Evolutionary conservation across 1,140 invertebrate genomes (phyloP).

Genomic region (Ephestia elutella): DNA sequence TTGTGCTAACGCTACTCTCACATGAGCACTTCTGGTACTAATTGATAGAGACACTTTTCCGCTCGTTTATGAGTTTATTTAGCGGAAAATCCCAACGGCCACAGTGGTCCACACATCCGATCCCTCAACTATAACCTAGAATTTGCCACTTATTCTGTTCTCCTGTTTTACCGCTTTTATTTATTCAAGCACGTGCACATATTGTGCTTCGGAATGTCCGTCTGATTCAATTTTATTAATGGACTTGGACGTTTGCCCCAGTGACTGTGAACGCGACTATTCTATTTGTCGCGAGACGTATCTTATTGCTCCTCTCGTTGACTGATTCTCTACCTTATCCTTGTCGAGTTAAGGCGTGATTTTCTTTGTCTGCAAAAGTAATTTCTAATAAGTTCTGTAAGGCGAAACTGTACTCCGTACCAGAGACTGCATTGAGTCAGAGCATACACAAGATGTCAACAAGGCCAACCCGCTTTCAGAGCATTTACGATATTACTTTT

Average conservation of each 20-base stretch:
- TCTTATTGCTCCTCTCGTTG: constrained; percentile 33
- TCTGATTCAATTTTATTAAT: constrained; percentile 74
- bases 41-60: constrained; percentile 27
- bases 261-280: constrained; percentile 63
- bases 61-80: constrained; percentile 23
- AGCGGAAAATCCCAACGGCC: constrained; percentile 8
- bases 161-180: constrained; percentile 34
- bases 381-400: constrained; percentile 34
- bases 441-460: constrained; percentile 54
- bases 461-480: constrained; percentile 47
- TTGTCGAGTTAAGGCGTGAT: constrained; percentile 30
- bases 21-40: constrained; percentile 22
- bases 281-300: constrained; percentile 61
- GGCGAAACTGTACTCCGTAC: constrained; percentile 22
- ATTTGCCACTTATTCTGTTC: background rate
- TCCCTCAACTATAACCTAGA: background rate
- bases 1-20: background rate
- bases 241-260: constrained; percentile 71
- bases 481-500: constrained; percentile 59
- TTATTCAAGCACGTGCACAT: constrained; percentile 62
- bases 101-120: constrained; percentile 5
- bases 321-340: constrained; percentile 34
- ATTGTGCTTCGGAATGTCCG: constrained; percentile 65
- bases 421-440: constrained; percentile 64
- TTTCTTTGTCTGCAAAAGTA: constrained; percentile 20